Evolutionary conservation across 1,140 invertebrate genomes (phyloP), one percentile per base, ranked within the genome.

Genomic region (Stegodyphus mimosarum): DNA sequence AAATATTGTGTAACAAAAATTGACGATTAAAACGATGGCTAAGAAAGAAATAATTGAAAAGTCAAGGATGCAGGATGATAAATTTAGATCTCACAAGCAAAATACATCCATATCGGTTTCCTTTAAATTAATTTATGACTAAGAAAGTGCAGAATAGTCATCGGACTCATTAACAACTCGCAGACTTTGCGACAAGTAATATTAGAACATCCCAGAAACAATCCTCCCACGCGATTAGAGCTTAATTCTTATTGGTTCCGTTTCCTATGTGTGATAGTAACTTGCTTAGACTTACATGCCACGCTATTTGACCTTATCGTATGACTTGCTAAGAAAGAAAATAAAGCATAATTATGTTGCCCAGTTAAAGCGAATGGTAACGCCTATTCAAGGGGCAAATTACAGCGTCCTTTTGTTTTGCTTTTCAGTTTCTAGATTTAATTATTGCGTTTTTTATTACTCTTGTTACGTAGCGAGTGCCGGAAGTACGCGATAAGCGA

Each of bases 401-500:
- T 84, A 52, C 55, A 69, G 51, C 60, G 66, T 75, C 81, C 72
- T 69, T 84, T 84, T 73, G 51, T 84, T 84, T 67, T 73, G 71
- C 48, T 83, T 75, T 84, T 84, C 52, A 13, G 66, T 75, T 74
- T 84, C 81, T 84, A 76, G 81, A 84, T 84, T 84, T 84, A 84
- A 84, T 84, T 84, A 84, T 84, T 84, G 73, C 55, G 71, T 84
- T 84, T 84, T 84, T 84, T 84, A 84, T 84, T 66, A 50, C 81
- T 76, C 77, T 71, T 33, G 71, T 80, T 80, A 71, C 71, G 69
- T 80, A 71, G 52, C 72, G 5, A 76, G 72, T 84, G 81, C 81
- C 81, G 81, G 81, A 84, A 84, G 73, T 84, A 17, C 17, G 81
- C 81, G 81, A 84, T 84, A 69, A 84, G 81, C 73, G 76, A 84